These are phyloP conservation scores for Torymus auratus DNA, from an alignment of 2,888 invertebrate species.

Conservation along the genomic window DNA sequence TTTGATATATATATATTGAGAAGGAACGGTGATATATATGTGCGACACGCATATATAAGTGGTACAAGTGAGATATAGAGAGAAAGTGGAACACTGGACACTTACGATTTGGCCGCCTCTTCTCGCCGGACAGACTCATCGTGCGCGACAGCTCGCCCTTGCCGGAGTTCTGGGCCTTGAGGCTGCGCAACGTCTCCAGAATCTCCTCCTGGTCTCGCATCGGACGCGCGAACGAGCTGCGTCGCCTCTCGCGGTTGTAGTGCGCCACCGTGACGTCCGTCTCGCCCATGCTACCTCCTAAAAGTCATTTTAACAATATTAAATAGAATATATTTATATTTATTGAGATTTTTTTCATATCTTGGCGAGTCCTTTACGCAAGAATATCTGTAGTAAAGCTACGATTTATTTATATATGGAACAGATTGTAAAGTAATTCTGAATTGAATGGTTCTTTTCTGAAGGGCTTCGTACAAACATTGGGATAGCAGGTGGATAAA, in stretches of 20 bases:
- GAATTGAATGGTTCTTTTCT: too few relatives aligned
- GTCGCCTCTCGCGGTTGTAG: constrained; percentile 84
- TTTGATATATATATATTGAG: constrained; percentile 15
- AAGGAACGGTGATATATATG: too few relatives aligned
- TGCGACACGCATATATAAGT: constrained; percentile 3
- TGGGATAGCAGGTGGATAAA: too few relatives aligned
- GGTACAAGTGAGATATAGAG: constrained; percentile 54
- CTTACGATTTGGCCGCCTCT: constrained; percentile 84
- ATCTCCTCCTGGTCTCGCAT: constrained; percentile 90
- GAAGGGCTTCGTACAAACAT: too few relatives aligned
- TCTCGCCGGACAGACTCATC: constrained; percentile 85
- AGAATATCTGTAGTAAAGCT: too few relatives aligned
- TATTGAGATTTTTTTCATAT: not conserved
- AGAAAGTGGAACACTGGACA: constrained; percentile 68
- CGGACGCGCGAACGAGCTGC: constrained; percentile 87
- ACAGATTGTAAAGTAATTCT: too few relatives aligned
- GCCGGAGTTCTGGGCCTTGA: constrained; percentile 79
- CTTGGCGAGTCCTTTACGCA: too few relatives aligned
- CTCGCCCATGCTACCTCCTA: constrained; percentile 76
- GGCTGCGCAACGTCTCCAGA: constrained; percentile 80
- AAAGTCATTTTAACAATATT: not conserved
- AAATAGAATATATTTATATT: not conserved
- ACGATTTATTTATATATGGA: too few relatives aligned
- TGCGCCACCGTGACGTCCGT: constrained; percentile 77
- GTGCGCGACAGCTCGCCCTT: constrained; percentile 90